Percentiles rank a stretch among this genome's conserved stretches.
These are phyloP conservation scores for Ectropis grisescens DNA, from an alignment of 1,140 invertebrate genomes.

Conservation along the genomic window DNA sequence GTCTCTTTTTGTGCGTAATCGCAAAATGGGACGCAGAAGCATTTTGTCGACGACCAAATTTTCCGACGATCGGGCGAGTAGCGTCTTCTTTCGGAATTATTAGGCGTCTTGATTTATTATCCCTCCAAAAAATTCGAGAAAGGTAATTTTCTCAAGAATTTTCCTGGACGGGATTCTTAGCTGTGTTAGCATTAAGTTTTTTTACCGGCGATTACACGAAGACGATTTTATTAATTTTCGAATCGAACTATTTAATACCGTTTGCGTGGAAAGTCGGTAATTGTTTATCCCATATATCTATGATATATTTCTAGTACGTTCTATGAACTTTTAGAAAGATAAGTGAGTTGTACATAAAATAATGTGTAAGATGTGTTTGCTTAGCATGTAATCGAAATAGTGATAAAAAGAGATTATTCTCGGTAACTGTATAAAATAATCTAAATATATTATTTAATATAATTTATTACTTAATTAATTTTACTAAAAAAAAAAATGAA, in stretches of 20 bases:
- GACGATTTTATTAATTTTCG: constrained; percentile 22
- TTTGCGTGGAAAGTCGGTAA: constrained; percentile 73
- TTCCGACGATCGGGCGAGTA: too few relatives aligned
- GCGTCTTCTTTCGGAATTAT: constrained; percentile 12
- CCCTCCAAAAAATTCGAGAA: constrained; percentile 60
- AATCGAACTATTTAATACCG: constrained; percentile 13
- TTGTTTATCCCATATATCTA: constrained; percentile 96
- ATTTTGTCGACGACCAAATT: constrained; percentile 33
- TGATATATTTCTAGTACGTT: constrained; percentile 95
- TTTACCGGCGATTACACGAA: constrained; percentile 52
- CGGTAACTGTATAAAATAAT: too few relatives aligned
- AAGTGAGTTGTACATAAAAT: constrained; percentile 45
- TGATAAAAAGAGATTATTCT: constrained; percentile 24
- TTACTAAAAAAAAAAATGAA: constrained; percentile 8
- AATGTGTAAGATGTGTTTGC: not conserved
- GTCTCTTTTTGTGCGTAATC: constrained; percentile 33
- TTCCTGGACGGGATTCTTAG: constrained; percentile 42
- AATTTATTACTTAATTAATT: constrained; percentile 9
- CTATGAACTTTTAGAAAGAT: constrained; percentile 81
- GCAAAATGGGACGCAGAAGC: constrained; percentile 39
- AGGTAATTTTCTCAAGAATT: constrained; percentile 67
- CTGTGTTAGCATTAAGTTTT: constrained; percentile 46
- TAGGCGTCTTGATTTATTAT: constrained; percentile 22
- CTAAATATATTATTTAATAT: too few relatives aligned
- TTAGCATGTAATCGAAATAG: constrained; percentile 9